Evolutionary conservation across 2,888 invertebrate species (phyloP), one percentile per base, ranked within the genome.

Genomic region (Lottia gigantea): DNA sequence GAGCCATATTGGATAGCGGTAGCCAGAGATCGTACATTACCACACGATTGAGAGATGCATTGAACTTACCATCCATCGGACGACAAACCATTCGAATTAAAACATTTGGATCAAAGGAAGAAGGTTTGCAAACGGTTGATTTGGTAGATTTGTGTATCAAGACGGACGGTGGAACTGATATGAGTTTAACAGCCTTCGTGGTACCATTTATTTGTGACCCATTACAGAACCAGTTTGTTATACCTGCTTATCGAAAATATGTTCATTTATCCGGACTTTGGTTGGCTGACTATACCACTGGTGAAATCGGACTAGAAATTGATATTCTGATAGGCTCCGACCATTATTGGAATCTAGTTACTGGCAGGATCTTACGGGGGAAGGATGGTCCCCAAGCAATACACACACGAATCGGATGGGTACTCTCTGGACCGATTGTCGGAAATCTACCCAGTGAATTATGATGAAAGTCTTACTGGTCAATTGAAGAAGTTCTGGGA

Each of bases 401-500:
- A 55, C 55, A 49, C 16, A 49, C 49, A 16, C n/a, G 19, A 19
- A 19, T 49, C 19, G 49, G 49, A 49, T 49, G 49, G 49, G 19
- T 49, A 16, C 19, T 49, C n/a, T 49, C 49, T 1, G 49, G 49
- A 11, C 49, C 49, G 19, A 49, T 11, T 49, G 15, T 8, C 14
- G 49, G 49, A 49, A 16, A 16, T 19, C 49, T 19, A 19, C 19
- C n/a, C 6, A 16, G n/a, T 19, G n/a, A 16, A 49, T 19, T 49
- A 49, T 19, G 49, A 49, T 16, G 49, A 49, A 16, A 49, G 49
- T 49, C 19, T 49, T n/a, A n/a, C n/a, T n/a, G n/a, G n/a, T n/a
- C n/a, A 19, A 49, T 15, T 49, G n/a, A 49, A 49, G n/a, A 49
- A n/a, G 15, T 49, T 49, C 49, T 49, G 49, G 49, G 49, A 49